A percentile compares a stretch with the other conserved stretches of the same genome.
Evolutionary conservation across 2,888 invertebrate species (phyloP).

Genomic region (Ganaspis brasiliensis): DNA sequence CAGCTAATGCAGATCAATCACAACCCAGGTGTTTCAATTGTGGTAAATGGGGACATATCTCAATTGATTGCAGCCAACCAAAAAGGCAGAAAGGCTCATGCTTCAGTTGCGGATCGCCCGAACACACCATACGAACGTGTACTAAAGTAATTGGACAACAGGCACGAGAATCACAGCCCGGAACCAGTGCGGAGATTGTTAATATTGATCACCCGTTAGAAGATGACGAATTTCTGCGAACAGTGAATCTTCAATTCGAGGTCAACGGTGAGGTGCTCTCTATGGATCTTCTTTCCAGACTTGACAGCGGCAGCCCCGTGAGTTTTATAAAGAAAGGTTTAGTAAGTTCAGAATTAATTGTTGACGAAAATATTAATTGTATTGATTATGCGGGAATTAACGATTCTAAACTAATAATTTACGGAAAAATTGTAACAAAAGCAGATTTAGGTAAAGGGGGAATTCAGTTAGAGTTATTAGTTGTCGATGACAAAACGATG

Average conservation of each 20-base stretch:
- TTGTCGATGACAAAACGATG: neutral
- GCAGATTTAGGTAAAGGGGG: neutral
- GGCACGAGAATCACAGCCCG: neutral
- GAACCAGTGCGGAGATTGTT: no score
- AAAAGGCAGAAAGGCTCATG: neutral
- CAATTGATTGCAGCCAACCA: no score
- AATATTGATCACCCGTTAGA: no score
- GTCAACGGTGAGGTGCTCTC: neutral
- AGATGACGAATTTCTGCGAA: constrained; percentile 9
- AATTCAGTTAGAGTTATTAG: neutral
- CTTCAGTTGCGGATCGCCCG: neutral
- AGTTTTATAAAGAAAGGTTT: neutral
- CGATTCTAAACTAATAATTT: neutral
- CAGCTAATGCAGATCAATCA: neutral
- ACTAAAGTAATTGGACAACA: neutral
- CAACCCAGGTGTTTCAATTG: neutral
- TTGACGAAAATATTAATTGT: neutral
- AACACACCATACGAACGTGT: neutral
- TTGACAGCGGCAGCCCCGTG: neutral
- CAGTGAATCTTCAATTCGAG: neutral
- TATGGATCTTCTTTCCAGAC: neutral
- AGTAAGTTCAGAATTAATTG: neutral
- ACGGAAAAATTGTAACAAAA: neutral
- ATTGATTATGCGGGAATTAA: neutral
- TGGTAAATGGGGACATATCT: no score